These are phyloP conservation scores for Augiades crinisus DNA, from an alignment of 2,888 invertebrate species.

Conservation along the genomic window DNA sequence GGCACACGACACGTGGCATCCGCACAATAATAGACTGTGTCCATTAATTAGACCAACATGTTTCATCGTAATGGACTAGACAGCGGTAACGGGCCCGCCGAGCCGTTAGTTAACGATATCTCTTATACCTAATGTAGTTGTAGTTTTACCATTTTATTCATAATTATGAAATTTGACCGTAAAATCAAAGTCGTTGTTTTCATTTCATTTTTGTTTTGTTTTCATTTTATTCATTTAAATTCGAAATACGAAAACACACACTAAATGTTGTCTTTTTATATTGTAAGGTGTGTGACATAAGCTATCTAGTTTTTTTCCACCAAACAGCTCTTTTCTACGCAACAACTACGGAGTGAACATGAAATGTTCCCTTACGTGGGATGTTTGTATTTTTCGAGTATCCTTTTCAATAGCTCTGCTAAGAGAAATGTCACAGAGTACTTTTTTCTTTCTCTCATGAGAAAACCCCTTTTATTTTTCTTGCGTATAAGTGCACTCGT, in stretches of 20 bases:
- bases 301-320: too few species aligned
- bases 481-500: neutral
- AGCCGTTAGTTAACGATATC: neutral
- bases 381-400: slow-evolving; percentile 13
- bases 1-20: slow-evolving; percentile 47
- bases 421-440: neutral
- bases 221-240: too few species aligned
- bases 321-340: neutral
- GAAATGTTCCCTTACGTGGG: neutral
- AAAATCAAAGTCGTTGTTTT: too few species aligned
- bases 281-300: too few species aligned
- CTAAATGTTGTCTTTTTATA: too few species aligned
- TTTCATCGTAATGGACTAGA: slow-evolving; percentile 65
- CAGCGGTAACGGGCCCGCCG: slow-evolving; percentile 51
- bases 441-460: slow-evolving; percentile 6
- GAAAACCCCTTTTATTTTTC: slow-evolving; percentile 3
- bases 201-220: too few species aligned
- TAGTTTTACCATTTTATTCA: neutral
- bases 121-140: neutral
- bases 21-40: slow-evolving; percentile 61
- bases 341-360: neutral
- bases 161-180: too few species aligned
- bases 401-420: slow-evolving; percentile 9
- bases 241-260: too few species aligned
- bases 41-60: slow-evolving; percentile 73